Evolutionary conservation across 2,113 vertebrate genomes (phyloP), one percentile per base, ranked within the genome.

Genomic region (Chaetodon trifascialis): DNA sequence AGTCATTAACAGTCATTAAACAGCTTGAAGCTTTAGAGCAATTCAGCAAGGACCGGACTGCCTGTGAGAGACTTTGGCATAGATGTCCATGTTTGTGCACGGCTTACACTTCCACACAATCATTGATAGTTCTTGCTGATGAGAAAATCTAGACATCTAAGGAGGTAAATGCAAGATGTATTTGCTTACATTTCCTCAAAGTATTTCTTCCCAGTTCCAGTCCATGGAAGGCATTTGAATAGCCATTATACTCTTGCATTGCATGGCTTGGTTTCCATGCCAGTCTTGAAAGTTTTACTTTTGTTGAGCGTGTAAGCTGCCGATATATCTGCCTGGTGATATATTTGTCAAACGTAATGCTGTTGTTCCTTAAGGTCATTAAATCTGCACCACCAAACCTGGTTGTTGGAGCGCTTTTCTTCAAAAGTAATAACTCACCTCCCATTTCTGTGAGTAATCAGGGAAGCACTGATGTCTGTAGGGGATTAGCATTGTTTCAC

Each of bases 1-100:
- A 4, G 65, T 79, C 76, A 76, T 83, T 88, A 73, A 59, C 25
- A 59, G 49, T 74, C 36, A 79, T 81, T 85, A 76, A 82, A 84
- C 72, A 79, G 70, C 52, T 84, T 83, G 73, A 62, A 30, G 40
- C 73, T 86, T 75, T 76, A 56, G 38, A 83, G 56, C 34, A 47
- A 30, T 51, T 80, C 65, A 84, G 63, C 5, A 19, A 64, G 63
- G 74, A 11, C 25, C 62, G 15, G 11, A 42, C 7, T 49, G 36
- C 40, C 15, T 54, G 0, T 23, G 42, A 86, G 60, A 51, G 34
- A 64, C 25, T 23, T 66, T 59, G 54, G 55, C 7, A 60, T 5
- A 42, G 19, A 40, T 16, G 40, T 69, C 11, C n/a, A 42, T 73
- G 25, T 68, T 59, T 81, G 60, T 70, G 25, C 46, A 19, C 4